phyloP scores from a whole-genome alignment of 2,888 invertebrate species.

The Sabellastarte sp. region DNA sequence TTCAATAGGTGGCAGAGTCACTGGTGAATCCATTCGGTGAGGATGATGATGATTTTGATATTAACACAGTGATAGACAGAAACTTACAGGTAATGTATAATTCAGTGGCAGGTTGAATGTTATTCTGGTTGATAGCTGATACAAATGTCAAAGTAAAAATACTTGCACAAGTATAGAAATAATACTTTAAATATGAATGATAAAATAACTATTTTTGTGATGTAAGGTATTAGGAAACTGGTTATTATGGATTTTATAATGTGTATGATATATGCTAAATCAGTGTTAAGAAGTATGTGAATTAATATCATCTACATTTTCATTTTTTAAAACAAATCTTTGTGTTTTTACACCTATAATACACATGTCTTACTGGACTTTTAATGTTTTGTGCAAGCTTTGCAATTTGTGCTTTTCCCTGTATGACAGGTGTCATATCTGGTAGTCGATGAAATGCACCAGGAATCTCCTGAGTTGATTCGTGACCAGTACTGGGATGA shows the following conservation, averaged over 20 bases:
- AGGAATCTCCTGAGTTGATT: constrained; percentile 84
- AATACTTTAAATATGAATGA: not conserved
- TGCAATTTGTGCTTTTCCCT: no score
- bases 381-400: no score
- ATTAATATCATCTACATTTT: not conserved
- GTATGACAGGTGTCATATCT: constrained; percentile 91
- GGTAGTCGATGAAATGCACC: constrained; percentile 95
- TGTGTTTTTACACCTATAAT: no score
- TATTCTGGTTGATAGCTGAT: no score
- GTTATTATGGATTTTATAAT: no score
- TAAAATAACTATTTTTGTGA: not conserved
- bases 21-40: constrained; percentile 93
- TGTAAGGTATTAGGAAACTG: no score
- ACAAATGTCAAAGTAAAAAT: no score
- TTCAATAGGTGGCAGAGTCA: constrained; percentile 75
- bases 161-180: no score
- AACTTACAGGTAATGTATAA: no score
- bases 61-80: constrained; percentile 90
- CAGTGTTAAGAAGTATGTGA: not conserved
- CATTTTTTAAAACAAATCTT: not conserved
- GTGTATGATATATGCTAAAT: no score
- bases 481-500: constrained; percentile 70
- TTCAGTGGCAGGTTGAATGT: constrained; percentile 8
- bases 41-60: constrained; percentile 90
- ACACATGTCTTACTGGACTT: no score